These are phyloP conservation scores for Ctenodactylus gundi DNA, from an alignment of 2,113 vertebrate species.

Conservation along the genomic window DNA sequence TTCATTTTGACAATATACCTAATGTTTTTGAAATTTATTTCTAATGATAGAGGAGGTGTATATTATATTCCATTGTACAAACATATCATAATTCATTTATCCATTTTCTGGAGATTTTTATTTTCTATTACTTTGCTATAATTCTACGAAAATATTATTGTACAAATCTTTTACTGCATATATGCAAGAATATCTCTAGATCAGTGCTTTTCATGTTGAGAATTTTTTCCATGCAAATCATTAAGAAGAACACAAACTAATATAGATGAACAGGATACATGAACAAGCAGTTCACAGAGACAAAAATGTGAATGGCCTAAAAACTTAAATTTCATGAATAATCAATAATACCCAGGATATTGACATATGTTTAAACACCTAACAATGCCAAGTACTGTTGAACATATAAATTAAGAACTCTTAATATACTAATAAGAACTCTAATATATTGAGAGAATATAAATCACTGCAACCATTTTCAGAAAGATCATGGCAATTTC, in stretches of 20 bases:
- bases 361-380: constrained; percentile 9
- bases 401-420: constrained; percentile 1
- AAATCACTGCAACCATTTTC: constrained; percentile 6
- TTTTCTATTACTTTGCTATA: constrained; percentile 37
- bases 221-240: constrained; percentile 11
- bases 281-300: constrained; percentile 13
- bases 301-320: not conserved
- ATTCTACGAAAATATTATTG: constrained; percentile 13
- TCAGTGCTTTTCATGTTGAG: constrained; percentile 15
- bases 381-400: constrained; percentile 18
- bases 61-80: constrained; percentile 12
- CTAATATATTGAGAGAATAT: not conserved
- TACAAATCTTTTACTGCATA: not conserved
- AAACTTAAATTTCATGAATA: constrained; percentile 29
- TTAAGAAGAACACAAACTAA: constrained; percentile 27
- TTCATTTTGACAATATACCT: constrained; percentile 15
- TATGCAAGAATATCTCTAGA: constrained; percentile 15
- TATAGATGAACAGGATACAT: constrained; percentile 19
- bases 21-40: constrained; percentile 50
- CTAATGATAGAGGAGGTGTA: constrained; percentile 10
- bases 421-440: too few relatives aligned
- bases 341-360: not conserved
- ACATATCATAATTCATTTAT: constrained; percentile 17
- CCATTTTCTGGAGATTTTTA: constrained; percentile 42
- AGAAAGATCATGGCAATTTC: not conserved